Conservation (phyloP, 2,888 invertebrate genomes). For the Cantharis nigra region DNA sequence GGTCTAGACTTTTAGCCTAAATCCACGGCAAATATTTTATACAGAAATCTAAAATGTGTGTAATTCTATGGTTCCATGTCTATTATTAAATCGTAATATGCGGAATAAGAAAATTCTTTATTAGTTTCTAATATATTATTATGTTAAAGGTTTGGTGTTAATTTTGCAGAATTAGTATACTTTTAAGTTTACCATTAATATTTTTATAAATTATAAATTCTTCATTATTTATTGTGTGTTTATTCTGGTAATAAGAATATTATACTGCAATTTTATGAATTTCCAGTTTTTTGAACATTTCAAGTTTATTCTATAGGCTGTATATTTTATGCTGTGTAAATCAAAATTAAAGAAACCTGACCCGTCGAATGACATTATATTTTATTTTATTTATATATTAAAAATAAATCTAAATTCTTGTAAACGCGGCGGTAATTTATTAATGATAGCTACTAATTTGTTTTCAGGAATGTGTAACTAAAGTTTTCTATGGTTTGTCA, state of each 20-base stretch:
- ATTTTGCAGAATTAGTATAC: neutral
- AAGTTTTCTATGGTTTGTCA: too few relatives aligned
- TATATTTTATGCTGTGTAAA: neutral
- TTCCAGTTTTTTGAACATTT: too few relatives aligned
- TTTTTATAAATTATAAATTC: neutral
- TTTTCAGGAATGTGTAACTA: too few relatives aligned
- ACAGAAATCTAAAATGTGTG: slow-evolving; percentile 21
- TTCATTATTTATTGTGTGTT: neutral
- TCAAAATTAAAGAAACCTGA: neutral
- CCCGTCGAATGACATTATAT: neutral
- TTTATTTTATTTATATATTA: neutral
- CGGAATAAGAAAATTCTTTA: slow-evolving; percentile 15
- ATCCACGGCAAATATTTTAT: slow-evolving; percentile 19
- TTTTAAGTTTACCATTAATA: neutral
- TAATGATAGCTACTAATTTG: neutral
- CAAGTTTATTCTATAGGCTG: too few relatives aligned
- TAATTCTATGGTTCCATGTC: slow-evolving; percentile 17
- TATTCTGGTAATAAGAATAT: neutral
- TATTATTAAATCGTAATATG: slow-evolving; percentile 17
- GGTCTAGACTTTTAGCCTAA: slow-evolving; percentile 42
- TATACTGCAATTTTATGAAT: neutral
- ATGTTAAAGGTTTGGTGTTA: neutral
- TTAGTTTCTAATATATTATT: slow-evolving; percentile 4
- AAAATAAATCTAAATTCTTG: neutral
- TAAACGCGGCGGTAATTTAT: neutral